phyloP scores from a whole-genome alignment of 2,113 vertebrate genomes.

The Trematomus loennbergii region DNA sequence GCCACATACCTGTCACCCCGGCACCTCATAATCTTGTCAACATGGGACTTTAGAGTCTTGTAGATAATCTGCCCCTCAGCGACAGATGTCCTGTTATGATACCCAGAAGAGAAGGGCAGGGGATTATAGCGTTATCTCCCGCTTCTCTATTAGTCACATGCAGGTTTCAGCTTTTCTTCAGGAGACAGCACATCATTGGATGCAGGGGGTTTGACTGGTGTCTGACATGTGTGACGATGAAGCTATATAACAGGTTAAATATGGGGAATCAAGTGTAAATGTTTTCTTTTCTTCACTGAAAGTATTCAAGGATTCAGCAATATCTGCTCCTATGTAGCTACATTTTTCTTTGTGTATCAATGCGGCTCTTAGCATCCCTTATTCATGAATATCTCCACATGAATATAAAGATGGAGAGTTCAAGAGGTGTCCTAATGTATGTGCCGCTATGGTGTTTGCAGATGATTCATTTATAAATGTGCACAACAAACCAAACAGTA shows the following conservation, averaged over 20 bases:
- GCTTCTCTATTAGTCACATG: constrained; percentile 21
- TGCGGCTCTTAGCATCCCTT: constrained; percentile 8
- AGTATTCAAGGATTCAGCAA: background rate
- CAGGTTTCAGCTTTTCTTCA: constrained; percentile 22
- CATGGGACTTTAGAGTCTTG: constrained; percentile 57
- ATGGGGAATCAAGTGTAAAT: background rate
- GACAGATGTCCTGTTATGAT: constrained; percentile 65
- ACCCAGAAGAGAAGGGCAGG: constrained; percentile 33
- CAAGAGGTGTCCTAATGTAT: constrained; percentile 19
- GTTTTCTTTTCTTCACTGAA: background rate
- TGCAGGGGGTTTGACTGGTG: background rate
- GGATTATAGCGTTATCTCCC: constrained; percentile 48
- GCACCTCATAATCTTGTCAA: constrained; percentile 68
- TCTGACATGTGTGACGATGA: background rate
- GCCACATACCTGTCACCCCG: constrained; percentile 57
- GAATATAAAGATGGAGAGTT: constrained; percentile 7
- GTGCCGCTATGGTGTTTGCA: constrained; percentile 27
- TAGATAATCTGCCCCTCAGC: constrained; percentile 56
- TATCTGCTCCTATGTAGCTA: background rate
- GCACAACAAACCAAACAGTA: constrained; percentile 1
- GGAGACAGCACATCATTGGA: background rate
- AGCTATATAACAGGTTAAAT: background rate
- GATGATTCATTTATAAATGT: constrained; percentile 9
- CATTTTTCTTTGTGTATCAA: background rate
- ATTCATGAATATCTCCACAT: constrained; percentile 6